Base-by-base conservation (phyloP, 53 echinoderm and acorn worm genomes). In the Echinarachnius parma region DNA sequence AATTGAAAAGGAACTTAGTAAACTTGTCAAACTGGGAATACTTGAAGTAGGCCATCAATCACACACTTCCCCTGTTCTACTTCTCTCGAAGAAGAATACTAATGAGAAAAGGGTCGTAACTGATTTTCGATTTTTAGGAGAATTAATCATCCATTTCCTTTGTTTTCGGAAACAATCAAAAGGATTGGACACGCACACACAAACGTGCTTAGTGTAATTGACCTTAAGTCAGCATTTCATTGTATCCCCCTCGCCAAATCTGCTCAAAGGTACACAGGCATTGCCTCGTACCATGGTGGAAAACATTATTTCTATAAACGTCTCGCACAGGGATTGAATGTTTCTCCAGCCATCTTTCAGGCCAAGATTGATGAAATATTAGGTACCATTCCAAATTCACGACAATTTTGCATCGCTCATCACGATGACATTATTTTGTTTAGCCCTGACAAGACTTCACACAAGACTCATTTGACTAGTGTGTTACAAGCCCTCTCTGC, bases 201-300 rank as follows among this genome's bases (percentile, higher is more conserved):
- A 15, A 62, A 77, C 7, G 83, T 83, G 3, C 15, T 83, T 13
- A 83, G 77, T 67, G 83, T 77, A 7, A 39, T 77, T 28, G 83
- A 77, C 48, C 52, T 65, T 1, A 83, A 65, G 23, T 77, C 66
- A 4, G 64, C 83, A 18, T 83, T 77, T 54, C 55, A 54, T 59
- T 83, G 83, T 23, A 39, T 82, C 13, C 82, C 76, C 26, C 37
- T 83, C 1, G 45, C 65, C 3, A 39, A 55, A 24, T 33, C 53
- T 11, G 77, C 83, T 19, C 77, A 83, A 66, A 32, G 67, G 18
- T 83, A 77, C 49, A 83, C 83, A 1, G 67, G 83, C 11, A 59
- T 83, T 28, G 83, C 83, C 4, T 77, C 83, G 14, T 83, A 83
- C 59, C 78, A 78, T 50, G 84, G 62, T 31, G 84, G 78, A 2